These are phyloP conservation scores for Cistogaster globosa DNA, from an alignment of 2,888 invertebrate species.

Conservation along the genomic window DNA sequence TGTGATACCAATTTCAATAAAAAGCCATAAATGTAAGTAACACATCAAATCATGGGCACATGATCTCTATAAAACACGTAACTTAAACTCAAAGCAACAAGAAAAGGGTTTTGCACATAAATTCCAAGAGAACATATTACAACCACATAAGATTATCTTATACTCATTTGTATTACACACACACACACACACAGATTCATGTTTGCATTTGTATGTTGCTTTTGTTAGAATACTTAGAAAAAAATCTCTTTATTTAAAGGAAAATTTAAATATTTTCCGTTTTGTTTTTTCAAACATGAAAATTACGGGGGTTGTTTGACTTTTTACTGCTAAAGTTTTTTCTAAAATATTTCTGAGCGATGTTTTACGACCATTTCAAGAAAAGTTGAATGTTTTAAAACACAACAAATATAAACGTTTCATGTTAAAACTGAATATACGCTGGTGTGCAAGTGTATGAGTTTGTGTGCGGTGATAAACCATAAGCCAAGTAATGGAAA, in stretches of 20 bases:
- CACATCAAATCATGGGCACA: slow-evolving; percentile 74
- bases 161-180: background rate
- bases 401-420: slow-evolving; percentile 11
- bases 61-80: background rate
- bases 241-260: background rate
- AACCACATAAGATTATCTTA: slow-evolving; percentile 59
- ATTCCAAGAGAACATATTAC: slow-evolving; percentile 17
- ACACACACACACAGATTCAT: background rate
- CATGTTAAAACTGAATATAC: slow-evolving; percentile 9
- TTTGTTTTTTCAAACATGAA: background rate
- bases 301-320: slow-evolving; percentile 20
- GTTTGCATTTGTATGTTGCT: too few relatives aligned
- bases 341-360: slow-evolving; percentile 72
- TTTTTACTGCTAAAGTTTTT: slow-evolving; percentile 7
- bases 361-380: slow-evolving; percentile 65
- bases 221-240: background rate
- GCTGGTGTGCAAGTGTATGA: background rate
- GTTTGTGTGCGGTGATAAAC: slow-evolving; percentile 53
- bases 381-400: slow-evolving; percentile 49
- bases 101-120: slow-evolving; percentile 51
- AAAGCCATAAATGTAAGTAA: slow-evolving; percentile 77
- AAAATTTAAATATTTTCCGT: slow-evolving; percentile 30
- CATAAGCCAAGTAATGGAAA: slow-evolving; percentile 79
- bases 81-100: slow-evolving; percentile 12
- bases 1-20: slow-evolving; percentile 82